Conservation (phyloP, 2,888 invertebrate species). For the Drosophila affinis region DNA sequence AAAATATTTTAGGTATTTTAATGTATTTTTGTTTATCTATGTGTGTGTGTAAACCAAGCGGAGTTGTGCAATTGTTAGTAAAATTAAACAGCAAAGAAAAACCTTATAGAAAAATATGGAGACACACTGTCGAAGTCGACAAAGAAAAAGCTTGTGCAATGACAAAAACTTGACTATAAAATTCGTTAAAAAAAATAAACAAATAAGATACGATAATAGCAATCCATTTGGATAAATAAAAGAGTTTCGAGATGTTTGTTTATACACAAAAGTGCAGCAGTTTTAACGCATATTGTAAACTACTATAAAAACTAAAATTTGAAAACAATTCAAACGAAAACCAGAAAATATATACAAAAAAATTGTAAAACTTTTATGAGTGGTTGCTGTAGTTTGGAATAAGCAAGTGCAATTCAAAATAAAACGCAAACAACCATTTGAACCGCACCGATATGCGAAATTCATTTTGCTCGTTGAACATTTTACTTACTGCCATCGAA, state of each 20-base stretch:
- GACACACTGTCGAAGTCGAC: conserved; percentile 13
- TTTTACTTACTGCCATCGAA: not conserved
- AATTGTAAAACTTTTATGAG: conserved; percentile 68
- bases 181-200: conserved; percentile 46
- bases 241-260: conserved; percentile 1
- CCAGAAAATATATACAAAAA: conserved; percentile 54
- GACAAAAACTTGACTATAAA: conserved; percentile 40
- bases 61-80: conserved; percentile 76
- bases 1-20: conserved; percentile 41
- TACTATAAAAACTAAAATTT: conserved; percentile 13
- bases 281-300: conserved; percentile 57
- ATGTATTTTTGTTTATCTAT: conserved; percentile 49
- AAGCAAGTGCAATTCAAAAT: conserved; percentile 76
- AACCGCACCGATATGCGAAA: conserved; percentile 35
- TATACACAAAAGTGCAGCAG: conserved; percentile 21
- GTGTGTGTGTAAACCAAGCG: conserved; percentile 60
- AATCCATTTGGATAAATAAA: conserved; percentile 24
- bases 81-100: conserved; percentile 60
- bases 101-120: conserved; percentile 45
- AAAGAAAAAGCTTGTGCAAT: conserved; percentile 59
- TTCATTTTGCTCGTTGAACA: not conserved
- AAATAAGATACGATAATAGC: conserved; percentile 39
- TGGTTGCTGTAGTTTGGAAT: conserved; percentile 64
- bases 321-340: conserved; percentile 35
- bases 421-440: conserved; percentile 67